These are phyloP conservation scores for Teleopsis dalmanni DNA, from an alignment of 1,140 invertebrate species.

Conservation along the genomic window DNA sequence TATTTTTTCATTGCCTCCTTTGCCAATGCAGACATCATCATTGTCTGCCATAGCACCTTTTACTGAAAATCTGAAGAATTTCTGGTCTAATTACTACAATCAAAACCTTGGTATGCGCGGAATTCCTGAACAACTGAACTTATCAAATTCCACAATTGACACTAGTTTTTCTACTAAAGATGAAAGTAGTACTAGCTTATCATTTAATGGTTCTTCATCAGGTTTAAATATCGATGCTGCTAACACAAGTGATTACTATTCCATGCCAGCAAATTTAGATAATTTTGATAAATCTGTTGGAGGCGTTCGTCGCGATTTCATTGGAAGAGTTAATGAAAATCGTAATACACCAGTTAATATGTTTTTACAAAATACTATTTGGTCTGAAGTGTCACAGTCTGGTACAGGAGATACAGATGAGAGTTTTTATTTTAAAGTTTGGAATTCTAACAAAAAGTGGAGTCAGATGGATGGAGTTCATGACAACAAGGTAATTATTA, in stretches of 20 bases:
- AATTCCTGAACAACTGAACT: neutral
- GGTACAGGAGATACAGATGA: slow-evolving; percentile 13
- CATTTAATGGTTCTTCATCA: neutral
- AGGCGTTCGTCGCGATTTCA: neutral
- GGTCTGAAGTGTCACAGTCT: slow-evolving; percentile 11
- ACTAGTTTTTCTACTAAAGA: neutral
- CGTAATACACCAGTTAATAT: slow-evolving; percentile 9
- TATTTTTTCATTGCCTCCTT: neutral
- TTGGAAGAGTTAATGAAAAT: neutral
- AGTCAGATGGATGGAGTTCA: neutral
- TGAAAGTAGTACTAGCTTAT: neutral
- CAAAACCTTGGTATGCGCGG: slow-evolving; percentile 10
- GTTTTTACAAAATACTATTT: slow-evolving; percentile 18
- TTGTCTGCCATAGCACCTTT: slow-evolving; percentile 7
- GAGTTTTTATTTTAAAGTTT: slow-evolving; percentile 16
- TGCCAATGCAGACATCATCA: neutral
- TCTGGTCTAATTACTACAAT: slow-evolving; percentile 19
- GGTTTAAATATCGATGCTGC: neutral
- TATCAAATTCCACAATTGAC: neutral
- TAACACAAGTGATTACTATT: slow-evolving; percentile 13
- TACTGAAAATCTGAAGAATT: slow-evolving; percentile 14
- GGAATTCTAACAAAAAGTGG: slow-evolving; percentile 9
- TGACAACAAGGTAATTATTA: neutral
- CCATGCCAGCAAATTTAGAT: slow-evolving; percentile 14
- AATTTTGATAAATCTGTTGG: slow-evolving; percentile 9